Percentiles rank a stretch among this genome's conserved stretches.
Conservation (phyloP, 2,113 vertebrate species). For the Phrynosoma blainvillii region DNA sequence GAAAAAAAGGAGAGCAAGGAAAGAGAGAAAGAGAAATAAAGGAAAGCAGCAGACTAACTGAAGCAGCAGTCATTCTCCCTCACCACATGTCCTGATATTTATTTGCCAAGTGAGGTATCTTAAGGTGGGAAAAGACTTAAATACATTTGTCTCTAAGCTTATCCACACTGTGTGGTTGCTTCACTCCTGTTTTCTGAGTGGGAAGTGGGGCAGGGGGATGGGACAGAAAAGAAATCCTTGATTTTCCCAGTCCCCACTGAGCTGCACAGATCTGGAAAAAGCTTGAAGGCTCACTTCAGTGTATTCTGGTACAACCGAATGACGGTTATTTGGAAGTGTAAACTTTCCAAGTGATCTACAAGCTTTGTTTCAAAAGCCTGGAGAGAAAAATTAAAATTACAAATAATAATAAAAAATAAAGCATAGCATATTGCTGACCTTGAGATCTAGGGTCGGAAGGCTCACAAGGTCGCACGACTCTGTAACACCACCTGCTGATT, state of each 20-base stretch:
- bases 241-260: slow-evolving; percentile 44
- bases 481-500: slow-evolving; percentile 64
- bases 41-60: slow-evolving; percentile 71
- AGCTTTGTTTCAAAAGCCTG: slow-evolving; percentile 72
- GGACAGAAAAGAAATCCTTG: slow-evolving; percentile 33
- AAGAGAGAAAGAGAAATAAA: slow-evolving; percentile 25
- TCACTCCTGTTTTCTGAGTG: slow-evolving; percentile 53
- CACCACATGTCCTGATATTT: slow-evolving; percentile 77
- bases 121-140: slow-evolving; percentile 53
- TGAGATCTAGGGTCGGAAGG: slow-evolving; percentile 68
- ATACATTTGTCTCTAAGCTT: slow-evolving; percentile 45
- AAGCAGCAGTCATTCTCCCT: slow-evolving; percentile 75
- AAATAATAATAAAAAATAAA: slow-evolving; percentile 35
- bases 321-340: slow-evolving; percentile 74
- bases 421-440: slow-evolving; percentile 76
- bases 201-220: too few species aligned
- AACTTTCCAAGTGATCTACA: slow-evolving; percentile 78
- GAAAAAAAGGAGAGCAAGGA: slow-evolving; percentile 67
- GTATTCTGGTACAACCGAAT: slow-evolving; percentile 66
- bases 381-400: slow-evolving; percentile 31
- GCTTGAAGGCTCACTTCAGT: slow-evolving; percentile 64
- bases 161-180: slow-evolving; percentile 49
- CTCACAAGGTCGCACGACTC: slow-evolving; percentile 64
- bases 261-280: slow-evolving; percentile 50
- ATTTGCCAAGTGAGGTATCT: slow-evolving; percentile 83